These are phyloP conservation scores for Oscheius sp. DNA, from an alignment of 1,140 invertebrate genomes.

Conservation along the genomic window DNA sequence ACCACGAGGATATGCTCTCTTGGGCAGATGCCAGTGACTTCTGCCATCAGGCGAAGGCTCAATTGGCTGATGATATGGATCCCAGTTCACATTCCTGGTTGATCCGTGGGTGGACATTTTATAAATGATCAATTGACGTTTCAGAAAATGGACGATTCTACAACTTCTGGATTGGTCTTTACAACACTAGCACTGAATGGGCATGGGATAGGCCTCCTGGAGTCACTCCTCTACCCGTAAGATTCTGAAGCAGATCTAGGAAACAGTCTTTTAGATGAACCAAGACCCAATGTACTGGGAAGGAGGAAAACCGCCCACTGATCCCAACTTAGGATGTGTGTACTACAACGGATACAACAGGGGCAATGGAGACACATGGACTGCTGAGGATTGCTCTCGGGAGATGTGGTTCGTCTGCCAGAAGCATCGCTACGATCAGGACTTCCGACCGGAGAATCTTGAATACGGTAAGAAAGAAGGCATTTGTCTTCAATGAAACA, in stretches of 20 bases:
- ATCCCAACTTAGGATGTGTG: slow-evolving; percentile 8
- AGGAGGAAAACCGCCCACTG: neutral
- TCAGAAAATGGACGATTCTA: neutral
- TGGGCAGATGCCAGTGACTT: slow-evolving; percentile 10
- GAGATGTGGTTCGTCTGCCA: slow-evolving; percentile 28
- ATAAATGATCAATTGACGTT: neutral
- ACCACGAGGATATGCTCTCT: neutral
- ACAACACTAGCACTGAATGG: slow-evolving; percentile 7
- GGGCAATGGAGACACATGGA: slow-evolving; percentile 12
- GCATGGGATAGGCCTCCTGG: slow-evolving; percentile 31
- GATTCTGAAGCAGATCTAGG: no score
- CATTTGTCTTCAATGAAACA: no score
- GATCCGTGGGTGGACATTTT: no score
- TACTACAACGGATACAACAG: neutral
- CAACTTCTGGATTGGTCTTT: slow-evolving; percentile 33
- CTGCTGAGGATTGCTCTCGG: neutral
- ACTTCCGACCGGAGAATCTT: slow-evolving; percentile 4
- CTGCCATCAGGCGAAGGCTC: slow-evolving; percentile 21
- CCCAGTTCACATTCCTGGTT: no score
- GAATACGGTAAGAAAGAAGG: slow-evolving; percentile 12
- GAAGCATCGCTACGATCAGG: slow-evolving; percentile 31
- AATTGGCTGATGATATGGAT: slow-evolving; percentile 32
- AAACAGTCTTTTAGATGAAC: neutral
- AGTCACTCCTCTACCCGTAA: neutral
- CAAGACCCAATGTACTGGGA: slow-evolving; percentile 19